Conservation (phyloP, 2,797 vertebrate genomes). For the Rhabdophis nuchalis region DNA sequence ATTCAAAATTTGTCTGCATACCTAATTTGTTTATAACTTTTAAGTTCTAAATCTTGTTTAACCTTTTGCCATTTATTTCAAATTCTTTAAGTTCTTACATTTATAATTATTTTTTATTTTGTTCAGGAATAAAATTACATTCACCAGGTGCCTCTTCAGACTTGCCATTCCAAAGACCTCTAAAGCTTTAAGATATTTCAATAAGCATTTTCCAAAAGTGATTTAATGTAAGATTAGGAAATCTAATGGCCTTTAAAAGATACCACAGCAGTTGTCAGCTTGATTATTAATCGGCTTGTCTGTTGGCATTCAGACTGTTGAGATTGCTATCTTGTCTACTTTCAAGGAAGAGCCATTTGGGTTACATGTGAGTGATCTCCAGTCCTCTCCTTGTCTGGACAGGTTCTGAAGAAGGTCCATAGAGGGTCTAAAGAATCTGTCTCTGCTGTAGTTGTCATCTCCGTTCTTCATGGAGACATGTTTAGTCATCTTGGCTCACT, state of each 20-base stretch:
- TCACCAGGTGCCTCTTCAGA: not conserved
- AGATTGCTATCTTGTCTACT: not conserved
- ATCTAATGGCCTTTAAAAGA: not conserved
- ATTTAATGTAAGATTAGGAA: not conserved
- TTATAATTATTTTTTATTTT: not conserved
- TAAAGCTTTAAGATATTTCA: not conserved
- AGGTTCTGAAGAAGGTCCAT: not conserved
- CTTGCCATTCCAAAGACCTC: not conserved
- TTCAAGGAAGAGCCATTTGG: not conserved
- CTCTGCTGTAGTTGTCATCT: not conserved
- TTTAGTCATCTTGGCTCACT: not conserved
- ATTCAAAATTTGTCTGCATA: not conserved
- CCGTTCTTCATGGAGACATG: not conserved
- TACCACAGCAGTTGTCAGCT: not conserved
- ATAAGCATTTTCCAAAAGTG: not conserved
- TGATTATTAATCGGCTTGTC: not conserved
- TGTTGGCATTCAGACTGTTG: not conserved
- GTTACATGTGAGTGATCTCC: not conserved
- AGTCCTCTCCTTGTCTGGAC: not conserved
- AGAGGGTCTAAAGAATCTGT: not conserved
- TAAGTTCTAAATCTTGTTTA: not conserved
- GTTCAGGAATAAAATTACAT: no score
- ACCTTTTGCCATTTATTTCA: not conserved
- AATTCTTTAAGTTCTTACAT: not conserved
- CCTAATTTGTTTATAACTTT: not conserved